phyloP scores from a whole-genome alignment of 2,113 vertebrate genomes.

The Rhinoptilus africanus region DNA sequence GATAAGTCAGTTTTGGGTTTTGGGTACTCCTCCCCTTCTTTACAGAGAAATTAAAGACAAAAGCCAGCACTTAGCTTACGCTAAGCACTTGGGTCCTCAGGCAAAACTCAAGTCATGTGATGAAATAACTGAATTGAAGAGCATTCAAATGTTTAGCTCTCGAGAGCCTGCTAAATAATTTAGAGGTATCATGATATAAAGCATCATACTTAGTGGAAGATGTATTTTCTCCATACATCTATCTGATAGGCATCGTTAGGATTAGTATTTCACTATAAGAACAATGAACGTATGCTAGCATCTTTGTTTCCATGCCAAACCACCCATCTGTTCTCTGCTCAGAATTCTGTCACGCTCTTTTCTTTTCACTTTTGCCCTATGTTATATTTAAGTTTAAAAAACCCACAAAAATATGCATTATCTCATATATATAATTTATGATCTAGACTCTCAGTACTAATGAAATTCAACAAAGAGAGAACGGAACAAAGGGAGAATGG shows the following conservation, averaged over 20 bases:
- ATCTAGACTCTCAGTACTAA: background rate
- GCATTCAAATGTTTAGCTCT: background rate
- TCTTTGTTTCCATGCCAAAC: conserved; percentile 23
- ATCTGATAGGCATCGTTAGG: background rate
- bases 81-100: background rate
- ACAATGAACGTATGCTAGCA: background rate
- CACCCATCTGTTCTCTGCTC: conserved; percentile 21
- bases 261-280: background rate
- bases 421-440: background rate
- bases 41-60: background rate
- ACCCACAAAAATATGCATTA: background rate
- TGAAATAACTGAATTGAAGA: background rate
- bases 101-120: background rate
- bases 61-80: background rate
- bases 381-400: background rate
- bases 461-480: background rate
- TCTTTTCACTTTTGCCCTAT: background rate
- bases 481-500: background rate
- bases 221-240: background rate
- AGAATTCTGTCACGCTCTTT: background rate
- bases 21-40: background rate
- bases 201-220: background rate
- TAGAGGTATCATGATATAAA: background rate
- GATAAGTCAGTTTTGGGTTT: background rate
- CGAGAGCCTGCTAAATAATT: background rate